A percentile compares a stretch with the other conserved stretches of the same genome.
Evolutionary conservation across 2,888 invertebrate genomes (phyloP).

Genomic region (Xestia c-nigrum): DNA sequence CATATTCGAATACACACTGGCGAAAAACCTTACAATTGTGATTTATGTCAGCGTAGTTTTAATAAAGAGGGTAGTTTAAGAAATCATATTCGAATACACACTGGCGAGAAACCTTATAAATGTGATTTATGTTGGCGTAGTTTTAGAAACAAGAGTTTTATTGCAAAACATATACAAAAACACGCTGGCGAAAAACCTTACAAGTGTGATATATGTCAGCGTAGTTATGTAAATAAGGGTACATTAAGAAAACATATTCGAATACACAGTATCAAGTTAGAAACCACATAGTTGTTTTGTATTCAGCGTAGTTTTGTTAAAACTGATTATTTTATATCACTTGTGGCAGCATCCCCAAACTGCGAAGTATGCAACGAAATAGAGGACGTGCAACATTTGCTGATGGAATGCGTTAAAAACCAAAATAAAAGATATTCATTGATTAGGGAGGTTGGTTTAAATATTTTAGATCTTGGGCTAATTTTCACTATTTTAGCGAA

Average conservation of each 20-base stretch:
- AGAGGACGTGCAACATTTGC: no score
- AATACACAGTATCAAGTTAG: neutral
- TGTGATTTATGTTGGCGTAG: conserved; percentile 1
- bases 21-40: neutral
- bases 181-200: neutral
- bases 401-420: no score
- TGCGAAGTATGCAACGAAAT: no score
- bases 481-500: no score
- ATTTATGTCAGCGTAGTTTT: neutral
- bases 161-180: neutral
- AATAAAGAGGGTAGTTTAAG: neutral
- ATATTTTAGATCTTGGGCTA: no score
- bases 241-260: neutral
- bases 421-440: no score
- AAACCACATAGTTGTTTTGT: neutral
- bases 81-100: neutral
- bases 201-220: neutral
- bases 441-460: no score
- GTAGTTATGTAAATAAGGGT: neutral
- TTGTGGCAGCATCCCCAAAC: no score
- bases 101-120: neutral
- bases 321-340: neutral
- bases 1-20: neutral
- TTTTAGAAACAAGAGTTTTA: conserved; percentile 2
- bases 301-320: neutral